Evolutionary conservation across 1,140 invertebrate species (phyloP).

Genomic region (Macrobrachium nipponense): DNA sequence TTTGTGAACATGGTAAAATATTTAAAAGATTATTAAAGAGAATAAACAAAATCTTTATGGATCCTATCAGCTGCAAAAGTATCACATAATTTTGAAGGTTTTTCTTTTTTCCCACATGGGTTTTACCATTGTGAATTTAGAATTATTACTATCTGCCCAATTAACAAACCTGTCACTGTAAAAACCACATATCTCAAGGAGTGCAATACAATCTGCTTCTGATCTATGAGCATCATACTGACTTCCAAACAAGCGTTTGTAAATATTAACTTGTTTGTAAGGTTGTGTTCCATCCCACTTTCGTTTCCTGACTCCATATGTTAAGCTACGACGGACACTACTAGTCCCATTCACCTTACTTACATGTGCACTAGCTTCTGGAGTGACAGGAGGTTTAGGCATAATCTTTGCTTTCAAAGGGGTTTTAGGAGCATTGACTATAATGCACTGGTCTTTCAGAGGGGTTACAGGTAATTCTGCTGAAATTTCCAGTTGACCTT

Average conservation of each 20-base stretch:
- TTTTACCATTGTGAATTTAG: conserved; percentile 22
- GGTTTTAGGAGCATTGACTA: conserved; percentile 6
- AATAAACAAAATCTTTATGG: too few species aligned
- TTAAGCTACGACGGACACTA: conserved; percentile 23
- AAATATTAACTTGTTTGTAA: conserved; percentile 41
- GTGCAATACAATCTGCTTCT: conserved; percentile 34
- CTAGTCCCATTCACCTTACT: conserved; percentile 19
- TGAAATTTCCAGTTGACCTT: conserved; percentile 19
- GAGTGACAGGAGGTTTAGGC: conserved; percentile 12
- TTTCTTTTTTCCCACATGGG: conserved; percentile 53
- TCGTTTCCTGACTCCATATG: conserved; percentile 21
- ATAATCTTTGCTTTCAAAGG: conserved; percentile 16
- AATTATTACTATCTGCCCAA: conserved; percentile 47
- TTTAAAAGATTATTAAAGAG: too few species aligned
- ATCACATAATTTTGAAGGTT: conserved; percentile 1
- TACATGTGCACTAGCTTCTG: not conserved
- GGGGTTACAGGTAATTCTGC: conserved; percentile 26
- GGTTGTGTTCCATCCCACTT: conserved; percentile 17
- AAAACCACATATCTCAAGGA: conserved; percentile 47
- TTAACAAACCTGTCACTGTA: conserved; percentile 49
- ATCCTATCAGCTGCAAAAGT: too few species aligned
- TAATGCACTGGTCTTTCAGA: conserved; percentile 22
- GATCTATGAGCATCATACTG: conserved; percentile 35
- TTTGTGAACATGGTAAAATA: too few species aligned
- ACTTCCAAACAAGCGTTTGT: conserved; percentile 31